These are phyloP conservation scores for Nasonia vitripennis DNA, from an alignment of 1,140 invertebrate genomes.

Conservation along the genomic window DNA sequence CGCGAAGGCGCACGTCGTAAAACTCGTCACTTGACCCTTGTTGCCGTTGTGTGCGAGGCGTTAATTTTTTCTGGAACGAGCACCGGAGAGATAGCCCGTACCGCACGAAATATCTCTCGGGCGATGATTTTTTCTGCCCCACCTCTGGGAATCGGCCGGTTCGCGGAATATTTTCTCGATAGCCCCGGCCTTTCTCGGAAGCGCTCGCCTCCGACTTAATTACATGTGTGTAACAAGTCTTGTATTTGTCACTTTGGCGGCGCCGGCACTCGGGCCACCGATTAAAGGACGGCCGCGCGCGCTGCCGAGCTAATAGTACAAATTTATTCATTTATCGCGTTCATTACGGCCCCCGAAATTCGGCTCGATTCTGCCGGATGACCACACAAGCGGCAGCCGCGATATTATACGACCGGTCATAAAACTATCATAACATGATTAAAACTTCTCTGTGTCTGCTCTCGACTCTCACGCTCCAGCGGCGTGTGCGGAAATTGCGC, in stretches of 20 bases:
- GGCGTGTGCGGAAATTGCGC: not conserved
- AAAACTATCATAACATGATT: constrained; percentile 42
- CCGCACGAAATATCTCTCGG: not conserved
- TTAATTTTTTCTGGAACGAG: not conserved
- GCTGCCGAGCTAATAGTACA: constrained; percentile 55
- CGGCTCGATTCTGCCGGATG: not conserved
- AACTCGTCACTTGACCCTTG: constrained; percentile 16
- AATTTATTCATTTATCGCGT: constrained; percentile 62
- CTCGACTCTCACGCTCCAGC: not conserved
- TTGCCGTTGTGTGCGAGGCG: not conserved
- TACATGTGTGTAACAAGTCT: constrained; percentile 60
- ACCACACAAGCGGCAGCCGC: not conserved
- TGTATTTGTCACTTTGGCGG: constrained; percentile 64
- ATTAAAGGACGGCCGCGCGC: constrained; percentile 60
- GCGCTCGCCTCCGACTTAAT: constrained; percentile 58
- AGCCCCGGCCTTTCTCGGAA: constrained; percentile 62
- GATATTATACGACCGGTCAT: not conserved
- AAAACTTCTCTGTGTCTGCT: constrained; percentile 18
- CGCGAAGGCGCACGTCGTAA: constrained; percentile 6
- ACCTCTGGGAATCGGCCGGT: constrained; percentile 52
- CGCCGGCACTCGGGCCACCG: constrained; percentile 48
- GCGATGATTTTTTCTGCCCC: constrained; percentile 33
- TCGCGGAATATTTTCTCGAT: constrained; percentile 60
- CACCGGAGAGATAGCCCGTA: not conserved
- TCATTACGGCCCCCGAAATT: constrained; percentile 23